phyloP scores from a whole-genome alignment of 1,140 invertebrate species.

The Pentalonia nigronervosa region DNA sequence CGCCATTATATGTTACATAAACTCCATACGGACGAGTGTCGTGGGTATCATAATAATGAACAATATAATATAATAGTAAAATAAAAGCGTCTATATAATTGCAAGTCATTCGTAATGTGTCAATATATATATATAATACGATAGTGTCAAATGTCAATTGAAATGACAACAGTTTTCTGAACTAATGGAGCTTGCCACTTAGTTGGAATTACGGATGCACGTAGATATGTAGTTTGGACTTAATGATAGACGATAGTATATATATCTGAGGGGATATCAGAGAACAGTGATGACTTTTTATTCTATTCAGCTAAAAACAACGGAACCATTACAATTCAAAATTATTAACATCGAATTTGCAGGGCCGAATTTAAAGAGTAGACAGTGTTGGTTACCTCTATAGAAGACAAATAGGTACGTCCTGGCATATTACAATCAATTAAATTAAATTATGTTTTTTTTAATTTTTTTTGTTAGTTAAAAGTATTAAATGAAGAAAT shows the following conservation, averaged over 20 bases:
- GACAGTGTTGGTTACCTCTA: background rate
- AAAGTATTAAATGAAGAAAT: background rate
- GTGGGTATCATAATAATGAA: constrained; percentile 46
- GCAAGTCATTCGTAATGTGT: constrained; percentile 54
- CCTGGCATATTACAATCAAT: background rate
- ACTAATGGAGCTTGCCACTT: constrained; percentile 39
- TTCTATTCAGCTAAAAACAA: background rate
- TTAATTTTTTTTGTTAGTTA: background rate
- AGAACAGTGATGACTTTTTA: background rate
- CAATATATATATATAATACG: constrained; percentile 32
- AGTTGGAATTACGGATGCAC: background rate
- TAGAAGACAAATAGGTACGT: too few relatives aligned
- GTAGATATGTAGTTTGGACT: background rate
- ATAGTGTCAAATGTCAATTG: constrained; percentile 42
- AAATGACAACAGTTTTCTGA: constrained; percentile 50
- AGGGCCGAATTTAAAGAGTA: background rate
- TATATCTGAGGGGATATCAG: background rate
- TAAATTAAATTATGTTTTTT: background rate
- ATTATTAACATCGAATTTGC: background rate
- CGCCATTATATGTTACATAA: constrained; percentile 47
- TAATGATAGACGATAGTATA: background rate
- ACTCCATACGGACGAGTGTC: background rate
- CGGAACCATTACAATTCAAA: background rate
- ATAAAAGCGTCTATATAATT: constrained; percentile 49
- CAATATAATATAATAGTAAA: constrained; percentile 48